Evolutionary conservation across 92 coral and sea anemone genomes (phyloP).

Genomic region (Heliopora coerulea): DNA sequence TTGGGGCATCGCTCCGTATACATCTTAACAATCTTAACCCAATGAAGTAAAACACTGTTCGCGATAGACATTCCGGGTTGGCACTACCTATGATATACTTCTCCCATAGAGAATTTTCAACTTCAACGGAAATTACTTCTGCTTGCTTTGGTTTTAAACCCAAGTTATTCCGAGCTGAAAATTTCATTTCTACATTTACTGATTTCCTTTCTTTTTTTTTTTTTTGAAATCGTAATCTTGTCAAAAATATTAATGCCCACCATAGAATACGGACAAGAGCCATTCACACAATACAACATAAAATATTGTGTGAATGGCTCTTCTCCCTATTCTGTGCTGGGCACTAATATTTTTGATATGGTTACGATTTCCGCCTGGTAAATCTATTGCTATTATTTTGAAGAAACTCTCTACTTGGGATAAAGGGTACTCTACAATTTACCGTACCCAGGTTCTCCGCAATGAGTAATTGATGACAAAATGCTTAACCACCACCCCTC

Average conservation of each 20-base stretch:
- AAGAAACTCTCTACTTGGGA: slow-evolving; percentile 21
- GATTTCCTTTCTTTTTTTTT: too few species aligned
- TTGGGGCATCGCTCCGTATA: slow-evolving; percentile 21
- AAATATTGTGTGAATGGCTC: too few species aligned
- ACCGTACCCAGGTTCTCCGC: slow-evolving; percentile 18
- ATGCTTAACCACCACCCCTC: too few species aligned
- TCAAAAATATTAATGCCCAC: too few species aligned
- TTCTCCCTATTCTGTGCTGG: too few species aligned
- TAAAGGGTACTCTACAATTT: slow-evolving; percentile 25
- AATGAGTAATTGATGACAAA: slow-evolving; percentile 18
- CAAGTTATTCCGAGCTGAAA: slow-evolving; percentile 26
- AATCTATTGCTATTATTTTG: too few species aligned
- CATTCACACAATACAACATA: too few species aligned
- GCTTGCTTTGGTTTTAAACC: slow-evolving; percentile 27
- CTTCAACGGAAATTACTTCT: slow-evolving; percentile 30
- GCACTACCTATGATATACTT: background rate
- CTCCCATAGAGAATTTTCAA: too few species aligned
- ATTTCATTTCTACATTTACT: slow-evolving; percentile 24
- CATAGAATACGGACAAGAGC: too few species aligned
- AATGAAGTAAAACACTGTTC: slow-evolving; percentile 10
- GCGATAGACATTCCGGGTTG: slow-evolving; percentile 4
- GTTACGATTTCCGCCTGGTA: too few species aligned
- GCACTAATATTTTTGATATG: too few species aligned
- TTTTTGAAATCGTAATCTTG: too few species aligned
- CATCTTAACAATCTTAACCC: slow-evolving; percentile 19